A percentile compares a stretch with the other conserved stretches of the same genome.
Evolutionary conservation across 2,797 vertebrate species (phyloP).

Genomic region (Arctocebus calabarensis): DNA sequence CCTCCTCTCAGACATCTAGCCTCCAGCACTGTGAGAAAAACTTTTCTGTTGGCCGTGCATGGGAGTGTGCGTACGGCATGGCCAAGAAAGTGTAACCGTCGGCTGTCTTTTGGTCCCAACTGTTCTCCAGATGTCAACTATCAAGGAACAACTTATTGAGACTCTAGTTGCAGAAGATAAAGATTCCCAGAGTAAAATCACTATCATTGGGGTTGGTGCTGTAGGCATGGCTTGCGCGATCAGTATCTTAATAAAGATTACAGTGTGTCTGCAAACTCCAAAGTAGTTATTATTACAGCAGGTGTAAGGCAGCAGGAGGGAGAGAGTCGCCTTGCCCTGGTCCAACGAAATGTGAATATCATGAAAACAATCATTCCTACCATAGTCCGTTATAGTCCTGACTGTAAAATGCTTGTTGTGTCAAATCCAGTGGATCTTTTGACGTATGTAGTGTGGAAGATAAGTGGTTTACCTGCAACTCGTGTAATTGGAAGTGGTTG

Average conservation of each 20-base stretch:
- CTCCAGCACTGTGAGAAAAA: not conserved
- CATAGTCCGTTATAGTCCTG: slow-evolving; percentile 95
- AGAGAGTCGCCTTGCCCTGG: slow-evolving; percentile 97
- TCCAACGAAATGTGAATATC: slow-evolving; percentile 97
- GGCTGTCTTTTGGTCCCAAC: too few relatives aligned
- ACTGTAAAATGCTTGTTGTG: slow-evolving; percentile 96
- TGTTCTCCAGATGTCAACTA: slow-evolving; percentile 91
- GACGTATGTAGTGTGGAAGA: slow-evolving; percentile 98
- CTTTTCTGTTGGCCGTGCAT: too few relatives aligned
- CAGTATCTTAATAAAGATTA: slow-evolving; percentile 94
- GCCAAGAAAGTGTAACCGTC: too few relatives aligned
- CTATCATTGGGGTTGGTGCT: slow-evolving; percentile 95
- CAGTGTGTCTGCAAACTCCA: slow-evolving; percentile 95
- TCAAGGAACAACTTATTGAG: slow-evolving; percentile 95
- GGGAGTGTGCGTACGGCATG: too few relatives aligned
- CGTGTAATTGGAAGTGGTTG: slow-evolving; percentile 97
- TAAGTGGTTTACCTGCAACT: slow-evolving; percentile 96
- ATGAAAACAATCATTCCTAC: slow-evolving; percentile 98
- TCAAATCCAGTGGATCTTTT: slow-evolving; percentile 98
- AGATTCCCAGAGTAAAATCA: slow-evolving; percentile 93
- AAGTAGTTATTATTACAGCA: slow-evolving; percentile 96
- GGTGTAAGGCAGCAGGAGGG: slow-evolving; percentile 97
- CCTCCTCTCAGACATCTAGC: slow-evolving; percentile 33
- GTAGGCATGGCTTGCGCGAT: slow-evolving; percentile 98
- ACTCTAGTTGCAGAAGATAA: slow-evolving; percentile 91